A percentile compares a stretch with the other conserved stretches of the same genome.
Conservation (phyloP, 1,140 invertebrate genomes). For the Caerostris darwini region DNA sequence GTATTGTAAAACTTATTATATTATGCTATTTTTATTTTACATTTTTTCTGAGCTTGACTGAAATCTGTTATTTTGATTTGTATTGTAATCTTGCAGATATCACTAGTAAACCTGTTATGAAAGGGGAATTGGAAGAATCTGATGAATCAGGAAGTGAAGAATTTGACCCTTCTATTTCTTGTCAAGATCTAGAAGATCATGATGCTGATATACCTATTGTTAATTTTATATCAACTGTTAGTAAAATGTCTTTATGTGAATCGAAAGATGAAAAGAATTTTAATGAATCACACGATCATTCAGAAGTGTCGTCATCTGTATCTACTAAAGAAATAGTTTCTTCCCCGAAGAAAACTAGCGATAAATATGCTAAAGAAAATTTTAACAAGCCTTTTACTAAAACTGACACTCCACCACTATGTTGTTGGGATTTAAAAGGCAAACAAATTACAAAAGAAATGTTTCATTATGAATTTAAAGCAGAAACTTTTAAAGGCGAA, state of each 20-base stretch:
- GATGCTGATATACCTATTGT: conserved; percentile 47
- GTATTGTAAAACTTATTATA: no score
- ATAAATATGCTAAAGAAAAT: conserved; percentile 21
- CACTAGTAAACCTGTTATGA: not conserved
- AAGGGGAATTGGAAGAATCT: conserved; percentile 52
- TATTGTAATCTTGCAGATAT: not conserved
- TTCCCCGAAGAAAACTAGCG: not conserved
- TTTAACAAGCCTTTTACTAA: not conserved
- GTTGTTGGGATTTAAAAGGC: conserved; percentile 50
- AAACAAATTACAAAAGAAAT: not conserved
- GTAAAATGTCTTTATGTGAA: conserved; percentile 21
- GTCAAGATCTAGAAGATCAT: conserved; percentile 63
- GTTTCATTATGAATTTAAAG: conserved; percentile 40
- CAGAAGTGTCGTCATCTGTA: not conserved
- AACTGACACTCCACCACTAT: conserved; percentile 11
- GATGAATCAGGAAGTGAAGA: conserved; percentile 64
- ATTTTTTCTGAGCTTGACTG: no score
- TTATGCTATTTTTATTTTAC: no score
- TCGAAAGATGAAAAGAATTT: not conserved
- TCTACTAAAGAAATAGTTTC: not conserved
- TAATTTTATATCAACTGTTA: conserved; percentile 8
- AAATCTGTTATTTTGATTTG: not conserved
- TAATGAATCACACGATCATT: not conserved
- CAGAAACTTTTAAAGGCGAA: conserved; percentile 11
- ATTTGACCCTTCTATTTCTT: not conserved